Percentiles rank a stretch among this genome's conserved stretches.
phyloP scores from a whole-genome alignment of 2,113 vertebrate genomes.

The Pseudopodoces humilis region DNA sequence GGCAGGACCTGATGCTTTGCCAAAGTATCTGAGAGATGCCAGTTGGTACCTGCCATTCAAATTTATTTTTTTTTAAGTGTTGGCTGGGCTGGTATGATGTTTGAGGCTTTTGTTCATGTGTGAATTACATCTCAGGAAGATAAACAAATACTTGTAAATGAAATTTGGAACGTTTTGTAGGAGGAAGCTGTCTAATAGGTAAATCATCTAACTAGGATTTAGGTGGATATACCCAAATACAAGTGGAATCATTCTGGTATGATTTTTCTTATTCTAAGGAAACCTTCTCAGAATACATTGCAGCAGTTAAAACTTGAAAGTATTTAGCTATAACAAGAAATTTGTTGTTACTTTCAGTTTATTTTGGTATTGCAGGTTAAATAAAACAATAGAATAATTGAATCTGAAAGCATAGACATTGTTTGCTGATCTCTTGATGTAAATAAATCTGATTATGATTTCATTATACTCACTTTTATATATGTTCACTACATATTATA shows the following conservation, averaged over 20 bases:
- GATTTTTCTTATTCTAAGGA: not conserved
- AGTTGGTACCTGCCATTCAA: conserved; percentile 38
- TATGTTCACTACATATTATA: not conserved
- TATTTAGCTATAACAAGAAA: not conserved
- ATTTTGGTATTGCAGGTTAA: not conserved
- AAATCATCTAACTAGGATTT: not conserved
- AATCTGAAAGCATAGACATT: not conserved
- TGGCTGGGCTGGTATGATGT: not conserved
- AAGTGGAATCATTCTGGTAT: not conserved
- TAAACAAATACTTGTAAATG: not conserved
- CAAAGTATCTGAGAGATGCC: not conserved
- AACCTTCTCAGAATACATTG: not conserved
- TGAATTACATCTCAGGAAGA: not conserved
- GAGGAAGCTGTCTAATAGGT: not conserved
- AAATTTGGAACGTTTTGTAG: not conserved
- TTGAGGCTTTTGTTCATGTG: not conserved
- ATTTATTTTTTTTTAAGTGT: not conserved
- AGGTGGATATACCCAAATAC: not conserved
- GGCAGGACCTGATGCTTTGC: not conserved
- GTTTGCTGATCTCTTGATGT: not conserved
- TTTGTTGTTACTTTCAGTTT: not conserved
- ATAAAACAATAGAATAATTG: not conserved
- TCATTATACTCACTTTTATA: not conserved
- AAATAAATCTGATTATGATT: not conserved
- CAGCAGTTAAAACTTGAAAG: not conserved